A percentile compares a stretch with the other conserved stretches of the same genome.
Evolutionary conservation across 2,888 invertebrate species (phyloP).

Genomic region (Agrotis clavis): DNA sequence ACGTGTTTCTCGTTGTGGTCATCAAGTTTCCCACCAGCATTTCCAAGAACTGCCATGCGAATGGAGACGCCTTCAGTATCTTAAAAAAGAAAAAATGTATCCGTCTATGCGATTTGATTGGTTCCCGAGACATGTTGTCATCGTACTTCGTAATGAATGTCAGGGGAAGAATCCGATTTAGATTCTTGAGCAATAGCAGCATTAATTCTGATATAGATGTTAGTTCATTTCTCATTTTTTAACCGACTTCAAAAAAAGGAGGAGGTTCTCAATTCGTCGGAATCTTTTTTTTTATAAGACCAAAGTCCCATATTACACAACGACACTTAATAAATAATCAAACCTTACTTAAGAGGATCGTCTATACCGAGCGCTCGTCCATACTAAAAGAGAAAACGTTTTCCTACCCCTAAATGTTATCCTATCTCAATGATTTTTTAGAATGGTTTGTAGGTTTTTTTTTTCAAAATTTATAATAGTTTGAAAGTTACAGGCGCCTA

Average conservation of each 20-base stretch:
- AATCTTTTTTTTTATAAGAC: not conserved
- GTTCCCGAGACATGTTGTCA: slow-evolving; percentile 61
- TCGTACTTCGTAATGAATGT: slow-evolving; percentile 76
- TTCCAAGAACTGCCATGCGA: slow-evolving; percentile 73
- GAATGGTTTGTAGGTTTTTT: too few relatives aligned
- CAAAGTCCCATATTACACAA: too few relatives aligned
- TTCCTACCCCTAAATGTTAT: too few relatives aligned
- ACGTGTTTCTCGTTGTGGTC: slow-evolving; percentile 74
- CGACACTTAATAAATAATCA: too few relatives aligned
- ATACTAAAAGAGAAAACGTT: too few relatives aligned
- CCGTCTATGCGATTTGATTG: slow-evolving; percentile 76
- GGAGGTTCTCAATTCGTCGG: too few relatives aligned
- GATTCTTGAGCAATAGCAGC: slow-evolving; percentile 84
- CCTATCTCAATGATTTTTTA: too few relatives aligned
- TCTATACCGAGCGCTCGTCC: too few relatives aligned
- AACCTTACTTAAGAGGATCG: too few relatives aligned
- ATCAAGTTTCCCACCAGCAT: slow-evolving; percentile 80
- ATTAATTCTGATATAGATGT: slow-evolving; percentile 84
- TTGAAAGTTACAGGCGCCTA: too few relatives aligned
- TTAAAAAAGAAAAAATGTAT: slow-evolving; percentile 75
- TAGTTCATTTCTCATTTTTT: slow-evolving; percentile 54
- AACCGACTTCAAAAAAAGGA: too few relatives aligned
- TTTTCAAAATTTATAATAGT: too few relatives aligned
- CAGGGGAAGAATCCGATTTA: slow-evolving; percentile 75
- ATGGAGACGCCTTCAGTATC: slow-evolving; percentile 78